These are phyloP conservation scores for Neotoma lepida DNA, from an alignment of 2,113 vertebrate genomes.

Conservation along the genomic window DNA sequence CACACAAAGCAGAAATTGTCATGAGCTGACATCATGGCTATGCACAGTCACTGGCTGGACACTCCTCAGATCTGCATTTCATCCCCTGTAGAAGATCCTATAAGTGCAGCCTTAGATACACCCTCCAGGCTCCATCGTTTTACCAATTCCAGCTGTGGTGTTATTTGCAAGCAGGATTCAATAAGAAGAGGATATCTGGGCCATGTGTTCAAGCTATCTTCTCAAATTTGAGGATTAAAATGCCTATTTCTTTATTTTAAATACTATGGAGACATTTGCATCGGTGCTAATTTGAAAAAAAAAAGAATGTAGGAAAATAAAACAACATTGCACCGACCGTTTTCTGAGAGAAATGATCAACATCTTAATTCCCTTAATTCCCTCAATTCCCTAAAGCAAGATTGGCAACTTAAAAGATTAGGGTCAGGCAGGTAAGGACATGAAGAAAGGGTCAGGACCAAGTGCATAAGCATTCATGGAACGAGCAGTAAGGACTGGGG, in stretches of 20 bases:
- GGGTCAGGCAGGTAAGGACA: neutral
- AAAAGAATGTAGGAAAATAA: neutral
- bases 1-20: neutral
- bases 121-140: neutral
- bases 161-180: neutral
- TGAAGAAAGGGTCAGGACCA: neutral
- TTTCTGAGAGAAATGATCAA: conserved; percentile 16
- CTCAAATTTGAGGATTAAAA: neutral
- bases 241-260: neutral
- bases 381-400: neutral
- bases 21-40: neutral
- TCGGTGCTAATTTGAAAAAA: neutral
- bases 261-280: neutral
- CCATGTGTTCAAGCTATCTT: conserved; percentile 1
- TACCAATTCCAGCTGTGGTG: neutral
- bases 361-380: neutral
- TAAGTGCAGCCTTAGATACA: neutral
- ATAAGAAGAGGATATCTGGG: neutral
- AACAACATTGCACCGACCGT: neutral
- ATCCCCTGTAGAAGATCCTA: neutral
- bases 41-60: neutral
- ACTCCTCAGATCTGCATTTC: neutral
- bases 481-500: neutral
- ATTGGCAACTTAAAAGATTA: neutral
- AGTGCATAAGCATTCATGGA: neutral